These are phyloP conservation scores for Eupithecia centaureata DNA, from an alignment of 2,888 invertebrate species.

Conservation along the genomic window DNA sequence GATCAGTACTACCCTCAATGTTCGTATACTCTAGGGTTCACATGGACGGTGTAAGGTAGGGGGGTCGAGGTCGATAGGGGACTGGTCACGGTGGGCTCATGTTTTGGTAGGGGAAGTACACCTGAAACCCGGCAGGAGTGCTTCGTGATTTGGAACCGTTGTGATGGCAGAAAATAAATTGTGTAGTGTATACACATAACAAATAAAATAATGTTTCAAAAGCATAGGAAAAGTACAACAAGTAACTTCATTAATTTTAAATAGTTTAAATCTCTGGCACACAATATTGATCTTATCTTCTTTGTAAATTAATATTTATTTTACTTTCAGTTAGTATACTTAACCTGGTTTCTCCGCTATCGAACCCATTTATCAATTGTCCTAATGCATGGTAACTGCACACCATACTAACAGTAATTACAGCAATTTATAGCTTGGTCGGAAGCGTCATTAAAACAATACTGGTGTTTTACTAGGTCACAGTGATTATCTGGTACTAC, in stretches of 20 bases:
- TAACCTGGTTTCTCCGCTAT: slow-evolving; percentile 4
- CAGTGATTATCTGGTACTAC: slow-evolving; percentile 5
- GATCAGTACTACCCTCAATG: slow-evolving; percentile 79
- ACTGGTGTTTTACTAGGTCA: slow-evolving; percentile 1
- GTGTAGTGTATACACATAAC: slow-evolving; percentile 44
- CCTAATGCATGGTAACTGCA: slow-evolving; percentile 25
- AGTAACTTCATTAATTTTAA: background rate
- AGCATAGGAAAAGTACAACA: slow-evolving; percentile 19
- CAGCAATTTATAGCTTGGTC: slow-evolving; percentile 23
- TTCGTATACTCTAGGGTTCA: slow-evolving; percentile 64
- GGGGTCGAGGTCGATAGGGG: slow-evolving; percentile 57
- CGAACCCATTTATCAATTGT: slow-evolving; percentile 21
- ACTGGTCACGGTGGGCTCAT: slow-evolving; percentile 53
- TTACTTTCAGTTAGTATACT: background rate
- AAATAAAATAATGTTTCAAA: slow-evolving; percentile 35
- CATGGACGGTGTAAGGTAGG: slow-evolving; percentile 50
- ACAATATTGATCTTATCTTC: background rate
- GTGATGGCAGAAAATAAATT: slow-evolving; percentile 43
- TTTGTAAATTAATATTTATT: background rate
- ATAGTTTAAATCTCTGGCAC: slow-evolving; percentile 15
- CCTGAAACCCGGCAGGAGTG: slow-evolving; percentile 50
- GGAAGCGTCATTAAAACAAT: slow-evolving; percentile 19
- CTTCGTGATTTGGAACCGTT: slow-evolving; percentile 48
- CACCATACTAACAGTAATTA: slow-evolving; percentile 25
- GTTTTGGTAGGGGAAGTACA: slow-evolving; percentile 51